Evolutionary conservation across 2,888 invertebrate genomes (phyloP).

Genomic region (Rotaria sp.): DNA sequence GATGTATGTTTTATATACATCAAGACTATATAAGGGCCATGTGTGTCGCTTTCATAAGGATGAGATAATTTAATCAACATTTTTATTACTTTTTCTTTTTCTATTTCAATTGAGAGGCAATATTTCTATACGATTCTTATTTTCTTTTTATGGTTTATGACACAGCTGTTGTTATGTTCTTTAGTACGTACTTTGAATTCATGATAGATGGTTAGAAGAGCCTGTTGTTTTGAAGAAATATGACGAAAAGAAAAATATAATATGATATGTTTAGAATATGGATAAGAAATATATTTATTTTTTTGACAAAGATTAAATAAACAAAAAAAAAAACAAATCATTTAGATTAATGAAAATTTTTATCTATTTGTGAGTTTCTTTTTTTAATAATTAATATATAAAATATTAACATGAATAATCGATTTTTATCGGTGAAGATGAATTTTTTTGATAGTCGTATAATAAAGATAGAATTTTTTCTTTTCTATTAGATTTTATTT

Average conservation of each 20-base stretch:
- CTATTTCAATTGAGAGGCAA: neutral
- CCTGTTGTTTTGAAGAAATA: neutral
- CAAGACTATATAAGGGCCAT: neutral
- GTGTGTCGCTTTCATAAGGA: neutral
- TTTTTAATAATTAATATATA: neutral
- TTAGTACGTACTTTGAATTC: neutral
- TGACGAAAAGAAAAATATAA: neutral
- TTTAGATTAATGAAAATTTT: no score
- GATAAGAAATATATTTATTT: neutral
- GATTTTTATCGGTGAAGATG: neutral
- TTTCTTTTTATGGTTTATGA: neutral
- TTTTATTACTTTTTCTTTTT: neutral
- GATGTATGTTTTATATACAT: neutral
- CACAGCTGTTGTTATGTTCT: neutral
- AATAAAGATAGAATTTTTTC: no score
- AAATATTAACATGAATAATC: neutral
- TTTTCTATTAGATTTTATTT: neutral
- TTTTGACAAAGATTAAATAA: neutral
- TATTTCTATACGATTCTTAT: neutral
- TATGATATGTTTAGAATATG: neutral
- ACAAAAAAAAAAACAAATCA: neutral
- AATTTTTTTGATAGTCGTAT: neutral
- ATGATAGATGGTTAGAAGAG: neutral
- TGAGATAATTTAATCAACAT: neutral
- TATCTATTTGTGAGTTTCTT: no score